These are phyloP conservation scores for Tenthredo scrophulariae DNA, from an alignment of 2,888 invertebrate genomes.

Conservation along the genomic window DNA sequence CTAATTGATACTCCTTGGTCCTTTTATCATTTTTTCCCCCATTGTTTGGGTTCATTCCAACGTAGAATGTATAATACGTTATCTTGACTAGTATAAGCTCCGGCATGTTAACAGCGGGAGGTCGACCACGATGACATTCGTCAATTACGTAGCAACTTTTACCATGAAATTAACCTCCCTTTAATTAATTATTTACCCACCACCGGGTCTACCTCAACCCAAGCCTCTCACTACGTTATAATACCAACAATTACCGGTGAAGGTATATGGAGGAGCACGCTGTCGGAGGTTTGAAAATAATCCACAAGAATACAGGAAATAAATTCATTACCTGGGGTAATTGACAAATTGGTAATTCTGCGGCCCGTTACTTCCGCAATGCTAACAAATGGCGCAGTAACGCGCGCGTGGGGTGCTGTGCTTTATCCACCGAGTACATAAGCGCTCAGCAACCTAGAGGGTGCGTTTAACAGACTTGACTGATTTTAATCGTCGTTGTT, in stretches of 20 bases:
- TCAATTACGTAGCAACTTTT: not conserved
- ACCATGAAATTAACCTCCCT: slow-evolving; percentile 22
- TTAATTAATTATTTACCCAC: slow-evolving; percentile 51
- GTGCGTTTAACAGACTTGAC: slow-evolving; percentile 27
- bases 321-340: slow-evolving; percentile 57
- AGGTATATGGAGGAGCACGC: slow-evolving; percentile 7
- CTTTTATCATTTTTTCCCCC: not conserved
- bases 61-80: not conserved
- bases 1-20: not conserved
- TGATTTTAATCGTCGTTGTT: slow-evolving; percentile 5
- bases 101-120: not conserved
- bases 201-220: slow-evolving; percentile 9
- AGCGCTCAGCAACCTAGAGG: not conserved
- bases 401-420: slow-evolving; percentile 40
- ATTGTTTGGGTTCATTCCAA: not conserved
- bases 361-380: slow-evolving; percentile 58
- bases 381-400: slow-evolving; percentile 56
- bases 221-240: slow-evolving; percentile 6
- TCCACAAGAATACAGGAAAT: slow-evolving; percentile 38
- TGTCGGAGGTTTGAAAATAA: slow-evolving; percentile 40
- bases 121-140: slow-evolving; percentile 6
- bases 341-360: slow-evolving; percentile 66
- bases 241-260: slow-evolving; percentile 13
- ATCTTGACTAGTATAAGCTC: not conserved
- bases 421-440: slow-evolving; percentile 14